Evolutionary conservation across 2,797 vertebrate genomes (phyloP).

Genomic region (Platyrinchus mystaceus): DNA sequence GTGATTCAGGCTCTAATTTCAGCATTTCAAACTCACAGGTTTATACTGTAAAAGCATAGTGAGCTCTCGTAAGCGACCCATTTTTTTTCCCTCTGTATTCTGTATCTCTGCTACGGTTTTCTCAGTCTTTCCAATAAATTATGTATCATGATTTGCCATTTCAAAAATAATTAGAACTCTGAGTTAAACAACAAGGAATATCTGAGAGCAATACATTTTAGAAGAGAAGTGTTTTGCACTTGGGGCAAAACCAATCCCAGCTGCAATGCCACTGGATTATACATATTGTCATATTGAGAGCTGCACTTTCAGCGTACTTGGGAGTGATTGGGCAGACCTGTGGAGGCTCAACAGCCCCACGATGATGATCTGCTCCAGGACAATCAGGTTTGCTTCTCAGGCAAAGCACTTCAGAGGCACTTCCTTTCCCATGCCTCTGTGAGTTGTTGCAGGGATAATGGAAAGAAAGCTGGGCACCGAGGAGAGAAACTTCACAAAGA

Average conservation of each 20-base stretch:
- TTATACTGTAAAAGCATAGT: neutral
- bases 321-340: neutral
- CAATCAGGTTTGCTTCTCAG: neutral
- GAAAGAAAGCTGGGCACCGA: rapidly evolving
- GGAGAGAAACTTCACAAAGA: neutral
- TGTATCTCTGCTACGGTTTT: neutral
- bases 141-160: conserved; percentile 38
- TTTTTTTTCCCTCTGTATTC: neutral
- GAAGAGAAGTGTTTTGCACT: neutral
- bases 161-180: conserved; percentile 43
- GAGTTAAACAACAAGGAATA: conserved; percentile 35
- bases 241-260: conserved; percentile 17
- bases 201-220: conserved; percentile 1
- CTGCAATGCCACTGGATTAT: conserved; percentile 11
- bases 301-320: neutral
- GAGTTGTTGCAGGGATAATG: neutral
- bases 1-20: conserved; percentile 27
- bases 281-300: neutral
- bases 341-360: neutral
- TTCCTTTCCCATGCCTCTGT: neutral
- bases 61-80: neutral
- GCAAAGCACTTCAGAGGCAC: neutral
- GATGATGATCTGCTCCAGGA: neutral
- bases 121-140: conserved; percentile 54
- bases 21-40: conserved; percentile 15